Evolutionary conservation across 2,888 invertebrate species (phyloP), one percentile per base, ranked within the genome.

Genomic region (Harmothoe impar): DNA sequence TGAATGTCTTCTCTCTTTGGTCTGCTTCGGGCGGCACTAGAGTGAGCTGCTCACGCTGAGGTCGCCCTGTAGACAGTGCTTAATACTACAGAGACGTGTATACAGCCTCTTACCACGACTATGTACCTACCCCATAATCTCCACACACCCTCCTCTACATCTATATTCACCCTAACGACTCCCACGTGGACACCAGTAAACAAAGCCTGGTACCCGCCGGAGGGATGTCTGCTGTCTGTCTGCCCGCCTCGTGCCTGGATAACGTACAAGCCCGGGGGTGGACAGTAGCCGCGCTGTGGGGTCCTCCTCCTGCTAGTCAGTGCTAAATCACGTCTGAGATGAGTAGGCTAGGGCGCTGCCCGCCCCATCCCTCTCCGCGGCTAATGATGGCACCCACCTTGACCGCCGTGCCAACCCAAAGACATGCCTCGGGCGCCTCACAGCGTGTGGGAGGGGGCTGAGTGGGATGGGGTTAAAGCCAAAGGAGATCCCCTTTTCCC

Each of bases 241-340:
- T 43, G 62, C n/a, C n/a, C n/a, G n/a, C 62, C 62, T 62, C 62
- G 23, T 62, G 62, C 29, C 77, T 31, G 77, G 77, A 31, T 77
- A 31, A 77, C 31, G 77, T 77, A 77, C 77, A 77, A 43, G 43
- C 29, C 77, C 31, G 10, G n/a, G 15, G 25, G 77, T 77, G 29
- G 77, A 77, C 29, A 17, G 29, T 77, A 5, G 29, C 31, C 29
- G 77, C 17, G 77, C 31, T 25, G 29, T 29, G 31, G 17, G 31
- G n/a, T 77, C 29, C 29, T 25, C 77, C 17, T 25, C 20, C 29
- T 29, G 77, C 77, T 29, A 77, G 77, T 31, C 77, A 31, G 77
- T 17, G 25, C 81, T 81, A 81, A 81, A 81, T 81, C 81, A 81
- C 81, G n/a, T 35, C 81, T 81, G 23, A 81, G 81, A 81, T 81